Evolutionary conservation across 2,113 vertebrate genomes (phyloP).

Genomic region (Lamprologus sp.): DNA sequence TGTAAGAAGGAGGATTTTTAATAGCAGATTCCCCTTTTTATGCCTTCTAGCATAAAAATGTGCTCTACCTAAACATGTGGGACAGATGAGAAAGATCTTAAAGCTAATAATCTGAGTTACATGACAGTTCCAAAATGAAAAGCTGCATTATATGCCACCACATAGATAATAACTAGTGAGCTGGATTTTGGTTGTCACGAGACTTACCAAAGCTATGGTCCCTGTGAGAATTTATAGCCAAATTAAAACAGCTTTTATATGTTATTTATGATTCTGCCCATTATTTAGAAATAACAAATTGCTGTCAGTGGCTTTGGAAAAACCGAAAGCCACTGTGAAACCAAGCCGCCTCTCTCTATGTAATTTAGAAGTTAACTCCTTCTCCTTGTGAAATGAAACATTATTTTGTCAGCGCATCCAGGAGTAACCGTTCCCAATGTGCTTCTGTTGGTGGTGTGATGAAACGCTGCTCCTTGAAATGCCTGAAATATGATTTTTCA

Average conservation of each 20-base stretch:
- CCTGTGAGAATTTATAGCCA: background rate
- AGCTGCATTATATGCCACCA: background rate
- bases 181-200: constrained; percentile 15
- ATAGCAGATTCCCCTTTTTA: background rate
- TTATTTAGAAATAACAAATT: constrained; percentile 5
- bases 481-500: background rate
- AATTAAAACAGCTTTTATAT: background rate
- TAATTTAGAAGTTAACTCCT: constrained; percentile 12
- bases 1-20: background rate
- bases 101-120: constrained; percentile 18
- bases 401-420: background rate
- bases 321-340: background rate
- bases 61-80: constrained; percentile 18
- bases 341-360: background rate
- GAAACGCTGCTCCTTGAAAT: background rate
- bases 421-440: background rate
- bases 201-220: background rate
- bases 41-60: background rate
- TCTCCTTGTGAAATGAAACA: background rate
- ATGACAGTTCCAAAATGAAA: background rate
- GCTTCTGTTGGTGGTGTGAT: background rate
- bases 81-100: constrained; percentile 6
- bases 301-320: background rate
- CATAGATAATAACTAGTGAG: background rate
- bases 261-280: background rate